These are phyloP conservation scores for Athripsodes cinereus DNA, from an alignment of 2,888 invertebrate species.

Conservation along the genomic window DNA sequence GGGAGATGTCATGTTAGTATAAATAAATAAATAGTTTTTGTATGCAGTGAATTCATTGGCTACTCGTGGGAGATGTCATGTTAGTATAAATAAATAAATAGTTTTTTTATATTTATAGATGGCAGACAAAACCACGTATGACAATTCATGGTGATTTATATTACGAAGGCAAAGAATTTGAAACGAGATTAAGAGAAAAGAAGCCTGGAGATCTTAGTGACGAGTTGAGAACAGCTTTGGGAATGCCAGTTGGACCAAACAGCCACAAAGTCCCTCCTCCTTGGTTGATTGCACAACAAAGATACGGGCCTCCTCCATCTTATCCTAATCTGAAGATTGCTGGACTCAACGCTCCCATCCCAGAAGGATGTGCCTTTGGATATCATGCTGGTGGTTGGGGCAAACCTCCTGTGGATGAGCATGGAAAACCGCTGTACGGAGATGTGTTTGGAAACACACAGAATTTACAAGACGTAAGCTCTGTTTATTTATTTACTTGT, in stretches of 20 bases:
- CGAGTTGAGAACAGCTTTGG: slow-evolving; percentile 91
- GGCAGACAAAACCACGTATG: slow-evolving; percentile 99
- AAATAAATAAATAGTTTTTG: too few relatives aligned
- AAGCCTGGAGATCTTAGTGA: slow-evolving; percentile 97
- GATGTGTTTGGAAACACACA: slow-evolving; percentile 93
- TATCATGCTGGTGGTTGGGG: slow-evolving; percentile 99
- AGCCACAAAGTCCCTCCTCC: slow-evolving; percentile 90
- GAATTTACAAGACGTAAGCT: slow-evolving; percentile 64
- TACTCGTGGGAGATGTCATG: too few relatives aligned
- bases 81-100: too few relatives aligned
- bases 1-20: too few relatives aligned
- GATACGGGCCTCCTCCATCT: slow-evolving; percentile 98
- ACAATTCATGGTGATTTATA: slow-evolving; percentile 98
- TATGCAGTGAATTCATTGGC: too few relatives aligned
- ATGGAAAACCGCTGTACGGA: slow-evolving; percentile 95
- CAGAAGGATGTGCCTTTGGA: slow-evolving; percentile 95
- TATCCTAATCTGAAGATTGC: slow-evolving; percentile 98
- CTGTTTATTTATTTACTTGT: too few relatives aligned
- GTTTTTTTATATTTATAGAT: slow-evolving; percentile 48
- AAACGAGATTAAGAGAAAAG: slow-evolving; percentile 94
- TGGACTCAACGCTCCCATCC: slow-evolving; percentile 96
- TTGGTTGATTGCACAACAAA: slow-evolving; percentile 95
- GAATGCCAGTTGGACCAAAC: slow-evolving; percentile 97
- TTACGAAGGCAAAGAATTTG: slow-evolving; percentile 98
- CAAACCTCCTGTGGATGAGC: slow-evolving; percentile 98